Evolutionary conservation across 2,113 vertebrate species (phyloP), one percentile per base, ranked within the genome.

Genomic region (Uria lomvia): DNA sequence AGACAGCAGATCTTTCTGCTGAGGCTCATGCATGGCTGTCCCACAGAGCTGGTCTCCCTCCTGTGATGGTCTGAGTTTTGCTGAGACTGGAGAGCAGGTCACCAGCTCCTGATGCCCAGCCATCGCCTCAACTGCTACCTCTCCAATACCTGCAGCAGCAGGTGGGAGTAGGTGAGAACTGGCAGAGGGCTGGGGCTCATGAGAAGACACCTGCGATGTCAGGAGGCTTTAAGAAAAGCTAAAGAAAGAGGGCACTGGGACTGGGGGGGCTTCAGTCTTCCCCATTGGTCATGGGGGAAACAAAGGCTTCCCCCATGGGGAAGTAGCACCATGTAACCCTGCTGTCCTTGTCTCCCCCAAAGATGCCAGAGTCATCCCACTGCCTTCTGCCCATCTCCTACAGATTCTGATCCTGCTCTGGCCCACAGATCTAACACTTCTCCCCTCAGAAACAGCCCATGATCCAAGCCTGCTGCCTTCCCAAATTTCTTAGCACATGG

Each of bases 251-350:
- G 34, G 23, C 52, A 30, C 26, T 60, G 12, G 18, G 9, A 60
- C 17, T 50, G 11, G 26, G 65, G 34, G 7, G 21, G 7, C 52
- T 72, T 66, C 30, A 4, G 12, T 53, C 27, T 80, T 83, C 34
- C 29, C 22, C 2, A 4, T 23, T 18, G 1, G 0, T 75, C 66
- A 59, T 5, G 5, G 4, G 12, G 27, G 9, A 70, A 71, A 58
- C 8, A 58, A 65, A 81, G 34, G 4, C 5, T 71, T 90, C 74
- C 12, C 15, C 38, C 40, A 29, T 0, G 0, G 2, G 11, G 38
- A 75, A 86, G 9, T 1, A 67, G 32, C 23, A 50, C 13, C 34
- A 21, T 12, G 8, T 71, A 29, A 14, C 21, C 6, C 45, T 34
- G 27, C 11, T 55, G 21, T 36, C 21, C 52, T 53, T 53, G 38